A percentile compares a stretch with the other conserved stretches of the same genome.
Conservation (phyloP, 2,797 vertebrate species). For the Thunnus albacares region DNA sequence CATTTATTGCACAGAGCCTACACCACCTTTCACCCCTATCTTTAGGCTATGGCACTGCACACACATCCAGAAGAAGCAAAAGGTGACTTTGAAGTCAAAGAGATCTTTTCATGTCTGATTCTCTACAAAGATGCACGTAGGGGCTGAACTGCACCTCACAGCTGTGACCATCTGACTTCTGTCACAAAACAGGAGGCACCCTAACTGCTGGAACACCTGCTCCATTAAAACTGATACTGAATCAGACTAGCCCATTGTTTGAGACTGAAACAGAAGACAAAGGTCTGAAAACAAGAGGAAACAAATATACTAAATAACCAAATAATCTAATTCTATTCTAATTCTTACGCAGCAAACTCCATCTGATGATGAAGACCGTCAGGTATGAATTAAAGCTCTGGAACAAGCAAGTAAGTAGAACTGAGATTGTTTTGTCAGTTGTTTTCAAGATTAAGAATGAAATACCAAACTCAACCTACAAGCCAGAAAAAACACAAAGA, state of each 20-base stretch:
- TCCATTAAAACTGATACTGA: neutral
- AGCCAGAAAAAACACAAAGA: no score
- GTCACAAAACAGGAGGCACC: conserved; percentile 9
- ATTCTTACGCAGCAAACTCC: no score
- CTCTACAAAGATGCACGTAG: neutral
- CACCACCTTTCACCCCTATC: neutral
- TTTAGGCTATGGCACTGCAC: neutral
- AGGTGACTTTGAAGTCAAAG: conserved; percentile 9
- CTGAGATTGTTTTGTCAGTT: neutral
- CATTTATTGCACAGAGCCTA: no score
- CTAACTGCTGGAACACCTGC: neutral
- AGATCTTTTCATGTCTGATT: conserved; percentile 39
- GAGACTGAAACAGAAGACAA: neutral
- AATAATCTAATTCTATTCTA: neutral
- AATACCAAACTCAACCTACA: no score
- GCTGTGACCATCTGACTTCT: conserved; percentile 23
- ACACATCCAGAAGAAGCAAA: neutral
- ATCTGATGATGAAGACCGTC: no score
- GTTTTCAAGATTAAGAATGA: neutral
- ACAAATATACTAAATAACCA: neutral
- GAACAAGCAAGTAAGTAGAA: neutral
- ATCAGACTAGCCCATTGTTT: conserved; percentile 9
- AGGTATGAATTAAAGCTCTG: no score
- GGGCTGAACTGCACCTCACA: conserved; percentile 19
- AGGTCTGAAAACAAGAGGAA: neutral